Conservation (phyloP, 2,888 invertebrate species). For the Archips crataeganus region DNA sequence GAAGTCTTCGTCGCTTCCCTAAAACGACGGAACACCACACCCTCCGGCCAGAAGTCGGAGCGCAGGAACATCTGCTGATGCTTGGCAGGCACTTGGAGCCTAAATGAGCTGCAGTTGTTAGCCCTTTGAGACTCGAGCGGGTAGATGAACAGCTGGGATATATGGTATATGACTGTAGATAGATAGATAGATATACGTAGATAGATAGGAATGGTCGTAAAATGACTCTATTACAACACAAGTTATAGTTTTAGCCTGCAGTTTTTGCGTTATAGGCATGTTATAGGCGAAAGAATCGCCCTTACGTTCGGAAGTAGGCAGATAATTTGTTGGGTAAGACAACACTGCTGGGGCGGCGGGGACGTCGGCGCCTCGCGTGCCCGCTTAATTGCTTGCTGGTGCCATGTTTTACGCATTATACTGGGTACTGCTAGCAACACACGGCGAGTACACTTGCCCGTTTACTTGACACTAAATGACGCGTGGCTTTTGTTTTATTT, state of each 20-base stretch:
- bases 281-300: background rate
- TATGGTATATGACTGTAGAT: no score
- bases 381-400: slow-evolving; percentile 69
- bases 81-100: no score
- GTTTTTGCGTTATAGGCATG: background rate
- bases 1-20: no score
- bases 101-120: no score
- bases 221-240: no score
- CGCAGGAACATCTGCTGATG: no score
- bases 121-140: no score
- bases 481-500: background rate
- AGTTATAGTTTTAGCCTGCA: background rate
- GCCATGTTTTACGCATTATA: slow-evolving; percentile 53
- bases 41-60: no score
- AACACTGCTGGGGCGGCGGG: slow-evolving; percentile 53
- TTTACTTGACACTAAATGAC: background rate
- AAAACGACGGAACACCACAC: no score
- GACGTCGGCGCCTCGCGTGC: slow-evolving; percentile 82
- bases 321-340: slow-evolving; percentile 25
- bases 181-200: no score
- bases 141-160: no score
- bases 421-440: slow-evolving; percentile 37
- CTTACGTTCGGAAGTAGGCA: slow-evolving; percentile 11
- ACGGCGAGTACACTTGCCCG: background rate
- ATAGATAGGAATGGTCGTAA: no score